These are phyloP conservation scores for Mystacornis crossleyi DNA, from an alignment of 2,113 vertebrate species.

Conservation along the genomic window DNA sequence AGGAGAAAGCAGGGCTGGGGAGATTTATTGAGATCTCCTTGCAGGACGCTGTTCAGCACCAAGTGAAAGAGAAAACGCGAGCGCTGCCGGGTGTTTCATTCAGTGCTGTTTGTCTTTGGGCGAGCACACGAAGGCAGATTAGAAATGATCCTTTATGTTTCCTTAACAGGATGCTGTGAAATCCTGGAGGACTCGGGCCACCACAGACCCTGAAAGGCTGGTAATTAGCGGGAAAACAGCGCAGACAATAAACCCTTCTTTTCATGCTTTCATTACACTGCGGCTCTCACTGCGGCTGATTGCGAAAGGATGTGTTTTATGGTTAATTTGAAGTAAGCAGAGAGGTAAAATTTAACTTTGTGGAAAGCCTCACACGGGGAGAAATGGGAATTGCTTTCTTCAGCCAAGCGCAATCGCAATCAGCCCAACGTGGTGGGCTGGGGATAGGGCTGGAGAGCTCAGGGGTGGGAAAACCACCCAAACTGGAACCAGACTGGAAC, in stretches of 20 bases:
- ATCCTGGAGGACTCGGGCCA: background rate
- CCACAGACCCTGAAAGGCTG: background rate
- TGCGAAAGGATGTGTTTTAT: background rate
- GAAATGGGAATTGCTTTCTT: background rate
- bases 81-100: background rate
- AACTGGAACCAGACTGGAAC: too few relatives aligned
- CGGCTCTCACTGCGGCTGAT: background rate
- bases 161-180: constrained; percentile 1
- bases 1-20: background rate
- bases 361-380: background rate
- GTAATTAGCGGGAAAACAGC: constrained; percentile 22
- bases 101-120: background rate
- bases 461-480: background rate
- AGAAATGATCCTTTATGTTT: background rate
- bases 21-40: background rate
- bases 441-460: background rate
- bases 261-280: background rate
- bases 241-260: background rate
- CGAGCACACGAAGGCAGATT: background rate
- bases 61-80: background rate
- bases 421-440: background rate
- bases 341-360: constrained; percentile 43
- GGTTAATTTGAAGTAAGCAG: constrained; percentile 31
- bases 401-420: background rate
- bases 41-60: background rate